A percentile compares a stretch with the other conserved stretches of the same genome.
Evolutionary conservation across 2,888 invertebrate species (phyloP).

Genomic region (Catocala fraxini): DNA sequence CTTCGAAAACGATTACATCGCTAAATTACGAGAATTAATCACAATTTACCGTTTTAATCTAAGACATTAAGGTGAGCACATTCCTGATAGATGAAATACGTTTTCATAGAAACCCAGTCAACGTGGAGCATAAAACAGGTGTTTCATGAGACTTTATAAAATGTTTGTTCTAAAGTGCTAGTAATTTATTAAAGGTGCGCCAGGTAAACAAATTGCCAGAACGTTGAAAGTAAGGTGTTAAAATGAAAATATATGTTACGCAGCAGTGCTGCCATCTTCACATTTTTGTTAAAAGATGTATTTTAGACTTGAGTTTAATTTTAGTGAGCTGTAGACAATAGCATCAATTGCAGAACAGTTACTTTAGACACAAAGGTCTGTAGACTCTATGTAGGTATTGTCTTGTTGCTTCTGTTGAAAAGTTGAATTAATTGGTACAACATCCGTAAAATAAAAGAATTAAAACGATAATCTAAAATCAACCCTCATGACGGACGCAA

Average conservation of each 20-base stretch:
- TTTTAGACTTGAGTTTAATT: too few relatives aligned
- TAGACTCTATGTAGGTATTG: too few relatives aligned
- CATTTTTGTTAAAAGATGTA: background rate
- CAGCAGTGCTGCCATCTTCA: background rate
- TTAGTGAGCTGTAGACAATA: too few relatives aligned
- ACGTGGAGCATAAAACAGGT: conserved; percentile 9
- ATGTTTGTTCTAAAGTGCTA: conserved; percentile 10
- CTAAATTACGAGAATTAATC: background rate
- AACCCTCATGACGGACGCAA: conserved; percentile 23
- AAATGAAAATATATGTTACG: conserved; percentile 3
- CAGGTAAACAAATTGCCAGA: conserved; percentile 5
- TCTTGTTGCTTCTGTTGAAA: too few relatives aligned
- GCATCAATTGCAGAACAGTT: too few relatives aligned
- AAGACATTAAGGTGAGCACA: background rate
- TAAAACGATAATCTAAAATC: conserved; percentile 14
- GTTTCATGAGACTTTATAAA: conserved; percentile 12
- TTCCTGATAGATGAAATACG: background rate
- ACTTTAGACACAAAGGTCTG: too few relatives aligned
- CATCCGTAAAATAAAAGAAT: too few relatives aligned
- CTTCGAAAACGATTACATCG: background rate
- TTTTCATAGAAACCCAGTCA: conserved; percentile 1
- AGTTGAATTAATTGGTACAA: too few relatives aligned
- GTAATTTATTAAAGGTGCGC: conserved; percentile 9
- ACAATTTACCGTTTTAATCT: background rate
- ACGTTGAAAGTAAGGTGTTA: conserved; percentile 5